phyloP scores from a whole-genome alignment of 2,888 invertebrate species.

The Elegia similella region DNA sequence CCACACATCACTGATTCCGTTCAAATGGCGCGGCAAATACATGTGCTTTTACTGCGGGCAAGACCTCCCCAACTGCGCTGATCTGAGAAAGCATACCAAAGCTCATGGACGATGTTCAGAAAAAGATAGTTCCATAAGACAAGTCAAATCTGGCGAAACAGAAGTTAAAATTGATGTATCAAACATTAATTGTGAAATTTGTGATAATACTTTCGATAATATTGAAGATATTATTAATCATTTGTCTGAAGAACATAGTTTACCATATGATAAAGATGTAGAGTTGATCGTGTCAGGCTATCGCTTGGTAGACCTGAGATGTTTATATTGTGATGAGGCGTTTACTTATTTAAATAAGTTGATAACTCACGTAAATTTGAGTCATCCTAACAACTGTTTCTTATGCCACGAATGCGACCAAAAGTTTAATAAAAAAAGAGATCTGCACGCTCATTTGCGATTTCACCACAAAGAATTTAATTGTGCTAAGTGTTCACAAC shows the following conservation, averaged over 20 bases:
- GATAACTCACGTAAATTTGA: slow-evolving; percentile 53
- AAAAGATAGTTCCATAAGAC: slow-evolving; percentile 48
- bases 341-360: slow-evolving; percentile 50
- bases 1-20: slow-evolving; percentile 65
- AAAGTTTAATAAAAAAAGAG: slow-evolving; percentile 54
- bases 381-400: slow-evolving; percentile 46
- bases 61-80: slow-evolving; percentile 39
- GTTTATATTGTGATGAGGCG: slow-evolving; percentile 48
- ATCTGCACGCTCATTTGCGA: slow-evolving; percentile 51
- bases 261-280: slow-evolving; percentile 46
- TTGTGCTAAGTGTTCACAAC: slow-evolving; percentile 49
- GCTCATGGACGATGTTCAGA: slow-evolving; percentile 51
- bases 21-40: slow-evolving; percentile 67
- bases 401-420: slow-evolving; percentile 49
- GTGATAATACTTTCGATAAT: slow-evolving; percentile 36
- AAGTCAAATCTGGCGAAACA: slow-evolving; percentile 50
- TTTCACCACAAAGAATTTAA: slow-evolving; percentile 47
- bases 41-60: slow-evolving; percentile 67
- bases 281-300: slow-evolving; percentile 46
- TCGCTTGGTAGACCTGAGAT: slow-evolving; percentile 54
- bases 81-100: slow-evolving; percentile 52
- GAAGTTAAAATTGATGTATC: slow-evolving; percentile 69
- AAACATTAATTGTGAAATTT: slow-evolving; percentile 52
- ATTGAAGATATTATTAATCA: slow-evolving; percentile 46
- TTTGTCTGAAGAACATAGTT: slow-evolving; percentile 48